Evolutionary conservation across 1,140 invertebrate genomes (phyloP).

Genomic region (Bombus superbus): DNA sequence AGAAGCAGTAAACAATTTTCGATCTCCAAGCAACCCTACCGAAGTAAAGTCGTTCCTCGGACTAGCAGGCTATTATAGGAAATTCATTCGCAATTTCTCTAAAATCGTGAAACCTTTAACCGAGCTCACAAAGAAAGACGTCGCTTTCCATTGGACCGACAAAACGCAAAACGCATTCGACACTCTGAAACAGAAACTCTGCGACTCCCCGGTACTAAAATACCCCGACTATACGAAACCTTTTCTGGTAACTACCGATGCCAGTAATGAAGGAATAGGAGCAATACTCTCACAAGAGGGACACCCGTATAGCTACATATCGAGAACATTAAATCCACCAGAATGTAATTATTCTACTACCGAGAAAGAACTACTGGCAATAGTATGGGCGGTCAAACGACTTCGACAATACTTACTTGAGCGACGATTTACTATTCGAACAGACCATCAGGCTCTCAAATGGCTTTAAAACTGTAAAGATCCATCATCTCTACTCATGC

Average conservation of each 20-base stretch:
- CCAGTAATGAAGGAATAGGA: background rate
- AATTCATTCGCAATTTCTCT: background rate
- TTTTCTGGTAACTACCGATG: background rate
- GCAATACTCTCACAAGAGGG: background rate
- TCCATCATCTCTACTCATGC: slow-evolving; percentile 7
- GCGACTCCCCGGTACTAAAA: background rate
- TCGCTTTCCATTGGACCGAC: too few species aligned
- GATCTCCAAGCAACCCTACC: background rate
- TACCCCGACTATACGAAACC: background rate
- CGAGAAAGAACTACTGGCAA: slow-evolving; percentile 14
- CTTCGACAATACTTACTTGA: background rate
- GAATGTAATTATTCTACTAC: background rate
- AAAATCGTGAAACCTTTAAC: background rate
- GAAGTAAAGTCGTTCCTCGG: background rate
- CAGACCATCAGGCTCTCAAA: background rate
- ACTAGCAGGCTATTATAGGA: slow-evolving; percentile 16
- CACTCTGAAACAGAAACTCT: background rate
- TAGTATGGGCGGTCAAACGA: background rate
- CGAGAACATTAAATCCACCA: background rate
- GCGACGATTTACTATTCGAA: background rate
- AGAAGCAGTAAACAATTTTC: background rate
- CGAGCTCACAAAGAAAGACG: background rate
- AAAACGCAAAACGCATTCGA: background rate
- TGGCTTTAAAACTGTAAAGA: slow-evolving; percentile 23
- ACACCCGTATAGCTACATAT: background rate